phyloP scores from a whole-genome alignment of 2,113 vertebrate species.

The Equus przewalskii region DNA sequence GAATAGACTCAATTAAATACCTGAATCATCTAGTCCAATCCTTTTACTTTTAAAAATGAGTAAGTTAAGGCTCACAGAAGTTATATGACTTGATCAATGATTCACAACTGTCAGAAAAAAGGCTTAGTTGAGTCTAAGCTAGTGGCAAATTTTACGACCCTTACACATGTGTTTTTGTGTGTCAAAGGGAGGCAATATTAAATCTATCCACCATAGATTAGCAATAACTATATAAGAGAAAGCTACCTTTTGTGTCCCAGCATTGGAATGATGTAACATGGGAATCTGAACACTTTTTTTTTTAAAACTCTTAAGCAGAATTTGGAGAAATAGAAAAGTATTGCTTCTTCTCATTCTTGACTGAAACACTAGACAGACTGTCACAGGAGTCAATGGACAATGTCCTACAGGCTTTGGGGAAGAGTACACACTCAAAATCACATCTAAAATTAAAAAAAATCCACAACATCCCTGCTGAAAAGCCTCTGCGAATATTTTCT shows the following conservation, averaged over 20 bases:
- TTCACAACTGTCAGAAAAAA: not conserved
- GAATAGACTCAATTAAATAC: not conserved
- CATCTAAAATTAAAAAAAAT: not conserved
- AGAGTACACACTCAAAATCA: not conserved
- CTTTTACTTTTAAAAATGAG: constrained; percentile 35
- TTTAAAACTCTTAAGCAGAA: not conserved
- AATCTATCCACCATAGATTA: not conserved
- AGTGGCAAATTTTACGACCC: not conserved
- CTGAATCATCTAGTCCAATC: not conserved
- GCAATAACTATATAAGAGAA: not conserved
- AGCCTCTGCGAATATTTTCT: not conserved
- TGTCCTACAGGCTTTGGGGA: not conserved
- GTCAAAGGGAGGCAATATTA: not conserved
- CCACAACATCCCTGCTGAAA: not conserved
- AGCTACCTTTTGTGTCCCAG: not conserved
- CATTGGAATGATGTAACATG: not conserved
- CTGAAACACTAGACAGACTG: not conserved
- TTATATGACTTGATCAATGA: constrained; percentile 27
- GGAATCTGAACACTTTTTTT: not conserved
- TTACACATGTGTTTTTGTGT: not conserved
- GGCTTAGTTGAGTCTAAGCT: not conserved
- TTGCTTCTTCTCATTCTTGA: not conserved
- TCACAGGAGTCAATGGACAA: not conserved
- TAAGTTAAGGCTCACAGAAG: not conserved
- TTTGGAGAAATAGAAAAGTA: not conserved